These are phyloP conservation scores for Bombus huntii DNA, from an alignment of 1,140 invertebrate species.

Conservation along the genomic window DNA sequence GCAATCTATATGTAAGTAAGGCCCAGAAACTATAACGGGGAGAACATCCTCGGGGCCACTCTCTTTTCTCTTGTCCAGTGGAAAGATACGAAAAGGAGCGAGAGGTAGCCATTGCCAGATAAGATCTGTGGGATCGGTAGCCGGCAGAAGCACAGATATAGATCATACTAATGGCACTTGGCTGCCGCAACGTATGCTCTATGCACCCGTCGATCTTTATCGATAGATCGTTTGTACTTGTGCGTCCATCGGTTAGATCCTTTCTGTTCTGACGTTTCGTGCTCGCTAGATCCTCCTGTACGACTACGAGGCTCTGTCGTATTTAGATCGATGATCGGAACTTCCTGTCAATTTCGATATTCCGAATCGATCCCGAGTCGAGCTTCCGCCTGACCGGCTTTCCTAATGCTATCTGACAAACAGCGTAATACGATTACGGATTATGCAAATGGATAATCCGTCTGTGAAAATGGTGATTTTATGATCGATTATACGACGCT, in stretches of 20 bases:
- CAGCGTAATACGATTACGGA: not conserved
- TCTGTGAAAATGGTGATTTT: not conserved
- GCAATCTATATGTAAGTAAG: conserved; percentile 77
- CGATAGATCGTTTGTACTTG: conserved; percentile 58
- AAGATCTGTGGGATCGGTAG: conserved; percentile 72
- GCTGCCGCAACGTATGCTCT: conserved; percentile 34
- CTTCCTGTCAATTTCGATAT: conserved; percentile 20
- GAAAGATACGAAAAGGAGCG: conserved; percentile 28
- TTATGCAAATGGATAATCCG: not conserved
- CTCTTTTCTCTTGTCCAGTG: not conserved
- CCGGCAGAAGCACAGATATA: conserved; percentile 68
- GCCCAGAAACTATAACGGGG: conserved; percentile 36
- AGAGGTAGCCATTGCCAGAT: conserved; percentile 37
- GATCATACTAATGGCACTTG: conserved; percentile 76
- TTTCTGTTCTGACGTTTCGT: conserved; percentile 9
- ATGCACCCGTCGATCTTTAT: conserved; percentile 67
- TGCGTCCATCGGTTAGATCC: conserved; percentile 13
- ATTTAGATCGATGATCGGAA: conserved; percentile 12
- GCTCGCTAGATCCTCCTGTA: not conserved
- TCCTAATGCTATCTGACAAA: conserved; percentile 14
- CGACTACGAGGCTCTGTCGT: not conserved
- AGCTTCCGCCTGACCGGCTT: not conserved
- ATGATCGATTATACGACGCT: too few relatives aligned
- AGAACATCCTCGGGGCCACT: conserved; percentile 1
- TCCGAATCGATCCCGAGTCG: not conserved